These are phyloP conservation scores for Microctenopoma steveboyesi DNA, from an alignment of 2,797 vertebrate genomes.

Conservation along the genomic window DNA sequence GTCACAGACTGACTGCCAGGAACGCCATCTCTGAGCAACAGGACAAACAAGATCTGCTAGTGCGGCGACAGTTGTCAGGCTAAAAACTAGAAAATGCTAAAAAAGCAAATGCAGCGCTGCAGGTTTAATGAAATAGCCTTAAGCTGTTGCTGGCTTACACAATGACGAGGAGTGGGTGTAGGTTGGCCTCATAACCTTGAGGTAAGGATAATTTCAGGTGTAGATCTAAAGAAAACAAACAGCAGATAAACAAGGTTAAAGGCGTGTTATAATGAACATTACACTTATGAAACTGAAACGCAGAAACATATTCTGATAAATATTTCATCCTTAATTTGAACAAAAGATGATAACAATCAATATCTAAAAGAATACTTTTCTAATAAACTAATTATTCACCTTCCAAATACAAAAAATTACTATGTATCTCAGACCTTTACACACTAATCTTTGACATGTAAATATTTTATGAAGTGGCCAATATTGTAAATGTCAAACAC, in stretches of 20 bases:
- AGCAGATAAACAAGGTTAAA: slow-evolving; percentile 18
- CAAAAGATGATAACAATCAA: not conserved
- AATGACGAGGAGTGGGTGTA: slow-evolving; percentile 85
- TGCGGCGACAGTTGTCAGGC: not conserved
- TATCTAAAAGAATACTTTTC: not conserved
- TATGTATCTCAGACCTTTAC: not conserved
- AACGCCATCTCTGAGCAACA: slow-evolving; percentile 75
- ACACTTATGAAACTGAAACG: slow-evolving; percentile 31
- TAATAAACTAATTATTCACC: not conserved
- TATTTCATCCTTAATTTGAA: not conserved
- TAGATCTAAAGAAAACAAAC: slow-evolving; percentile 77
- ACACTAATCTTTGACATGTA: not conserved
- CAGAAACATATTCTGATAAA: slow-evolving; percentile 13
- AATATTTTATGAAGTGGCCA: too few relatives aligned
- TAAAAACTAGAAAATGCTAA: not conserved
- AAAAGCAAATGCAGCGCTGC: slow-evolving; percentile 5
- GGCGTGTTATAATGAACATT: slow-evolving; percentile 1
- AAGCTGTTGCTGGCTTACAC: slow-evolving; percentile 78
- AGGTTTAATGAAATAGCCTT: not conserved
- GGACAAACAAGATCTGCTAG: slow-evolving; percentile 41
- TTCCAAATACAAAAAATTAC: slow-evolving; percentile 14
- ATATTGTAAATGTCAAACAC: not conserved
- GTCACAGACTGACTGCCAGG: slow-evolving; percentile 83
- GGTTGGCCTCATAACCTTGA: slow-evolving; percentile 81
- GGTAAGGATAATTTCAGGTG: slow-evolving; percentile 86